Conservation (phyloP, 1,140 invertebrate genomes). For the Pinna nobilis region DNA sequence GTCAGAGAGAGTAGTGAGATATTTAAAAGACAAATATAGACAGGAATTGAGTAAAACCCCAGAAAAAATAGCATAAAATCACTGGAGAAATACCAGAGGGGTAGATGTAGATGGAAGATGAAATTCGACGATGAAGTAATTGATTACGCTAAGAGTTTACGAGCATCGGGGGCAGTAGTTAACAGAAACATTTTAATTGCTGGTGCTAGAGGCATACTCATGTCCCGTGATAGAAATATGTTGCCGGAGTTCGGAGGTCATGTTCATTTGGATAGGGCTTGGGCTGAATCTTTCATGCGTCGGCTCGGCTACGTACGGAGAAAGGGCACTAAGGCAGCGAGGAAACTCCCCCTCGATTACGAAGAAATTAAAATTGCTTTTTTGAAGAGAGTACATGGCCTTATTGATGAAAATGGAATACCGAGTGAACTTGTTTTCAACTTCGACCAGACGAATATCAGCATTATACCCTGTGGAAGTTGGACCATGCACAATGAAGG, state of each 20-base stretch:
- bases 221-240: neutral
- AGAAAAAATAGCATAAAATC: too few relatives aligned
- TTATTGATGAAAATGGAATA: neutral
- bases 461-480: conserved; percentile 19
- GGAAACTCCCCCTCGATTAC: conserved; percentile 19
- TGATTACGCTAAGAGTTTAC: too few relatives aligned
- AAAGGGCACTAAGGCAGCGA: conserved; percentile 22
- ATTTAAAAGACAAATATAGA: too few relatives aligned
- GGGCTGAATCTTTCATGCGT: conserved; percentile 27
- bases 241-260: conserved; percentile 9
- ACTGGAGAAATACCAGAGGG: too few relatives aligned
- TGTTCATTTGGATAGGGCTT: neutral
- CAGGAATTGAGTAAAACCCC: too few relatives aligned
- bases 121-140: too few relatives aligned
- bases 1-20: too few relatives aligned
- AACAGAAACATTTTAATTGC: conserved; percentile 13
- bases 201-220: neutral
- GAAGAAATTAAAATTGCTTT: neutral
- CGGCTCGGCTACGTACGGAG: conserved; percentile 6
- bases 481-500: conserved; percentile 5
- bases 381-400: neutral
- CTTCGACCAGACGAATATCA: conserved; percentile 17
- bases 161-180: neutral
- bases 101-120: too few relatives aligned
- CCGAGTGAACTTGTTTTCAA: conserved; percentile 23